Base-by-base conservation (phyloP, 1,140 invertebrate species). In the Sycophaga agraensis region DNA sequence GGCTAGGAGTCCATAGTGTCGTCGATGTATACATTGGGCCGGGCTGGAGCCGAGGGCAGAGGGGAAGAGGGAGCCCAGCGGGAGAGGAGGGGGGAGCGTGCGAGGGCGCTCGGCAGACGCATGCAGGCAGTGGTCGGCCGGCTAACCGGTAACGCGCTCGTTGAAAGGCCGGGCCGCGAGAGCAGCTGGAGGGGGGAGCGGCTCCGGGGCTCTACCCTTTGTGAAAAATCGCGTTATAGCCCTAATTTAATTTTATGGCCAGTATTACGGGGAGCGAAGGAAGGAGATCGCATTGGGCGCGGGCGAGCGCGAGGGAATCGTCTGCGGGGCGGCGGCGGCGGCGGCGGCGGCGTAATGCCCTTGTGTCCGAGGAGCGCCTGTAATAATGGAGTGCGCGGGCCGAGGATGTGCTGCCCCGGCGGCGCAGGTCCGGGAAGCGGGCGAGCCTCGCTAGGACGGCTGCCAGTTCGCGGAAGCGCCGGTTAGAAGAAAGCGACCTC, bases 181-280 rank as follows among this genome's bases (percentile, higher is more conserved):
- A n/a, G n/a, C n/a, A n/a, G n/a, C n/a, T n/a, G n/a, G n/a, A n/a
- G n/a, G 66, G 62, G 53, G 49, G 59, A 53, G 37, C 66, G 57
- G 57, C 63, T 56, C 54, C 34, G n/a, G 2, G 16, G 9, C 9
- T 45, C 31, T 68, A 71, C 71, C 74, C 78, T 79, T 76, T 76
- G 75, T 78, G 76, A 81, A 80, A 80, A 80, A 81, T 79, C 74
- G 75, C 74, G 77, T 81, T 81, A 81, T 79, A 80, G 80, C 77
- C 78, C 78, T 81, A 81, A 80, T 81, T 81, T 81, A 81, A 80
- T 81, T 80, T 79, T 81, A 80, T 80, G 76, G 70, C 72, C 71
- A 68, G 67, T 72, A 80, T 81, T 80, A 80, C 75, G 68, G 71
- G 65, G 50, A n/a, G 22, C 39, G 16, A 49, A 35, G 35, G n/a